Conservation (phyloP, 2,797 vertebrate genomes). For the Arctocebus calabarensis region DNA sequence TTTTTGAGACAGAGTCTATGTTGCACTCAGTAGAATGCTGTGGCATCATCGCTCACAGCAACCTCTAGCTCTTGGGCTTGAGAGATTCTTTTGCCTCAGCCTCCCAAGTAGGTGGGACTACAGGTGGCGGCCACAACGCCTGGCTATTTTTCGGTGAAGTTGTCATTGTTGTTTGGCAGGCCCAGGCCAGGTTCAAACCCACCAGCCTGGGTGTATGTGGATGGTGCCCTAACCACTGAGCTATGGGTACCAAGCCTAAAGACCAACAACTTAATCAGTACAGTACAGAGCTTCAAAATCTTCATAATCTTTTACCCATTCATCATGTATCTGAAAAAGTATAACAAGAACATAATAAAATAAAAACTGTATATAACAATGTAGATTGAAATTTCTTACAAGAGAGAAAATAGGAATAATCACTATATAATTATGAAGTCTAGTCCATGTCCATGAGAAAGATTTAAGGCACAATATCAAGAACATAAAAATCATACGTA, state of each 20-base stretch:
- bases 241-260: neutral
- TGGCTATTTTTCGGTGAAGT: no score
- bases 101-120: no score
- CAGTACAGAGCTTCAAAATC: neutral
- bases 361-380: neutral
- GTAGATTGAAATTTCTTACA: neutral
- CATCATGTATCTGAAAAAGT: neutral
- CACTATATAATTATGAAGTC: neutral
- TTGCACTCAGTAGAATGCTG: no score
- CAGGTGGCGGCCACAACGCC: no score
- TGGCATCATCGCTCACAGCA: no score
- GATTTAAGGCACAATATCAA: neutral
- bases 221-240: no score
- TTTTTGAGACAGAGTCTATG: no score
- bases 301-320: neutral
- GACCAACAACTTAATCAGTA: neutral
- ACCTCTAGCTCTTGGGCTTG: no score
- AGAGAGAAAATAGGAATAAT: conserved; percentile 18
- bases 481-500: neutral
- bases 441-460: neutral
- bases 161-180: no score
- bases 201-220: no score
- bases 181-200: no score
- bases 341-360: conserved; percentile 25
- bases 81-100: no score